Evolutionary conservation across 2,797 vertebrate species (phyloP).

Genomic region (Muscicapa comitata): DNA sequence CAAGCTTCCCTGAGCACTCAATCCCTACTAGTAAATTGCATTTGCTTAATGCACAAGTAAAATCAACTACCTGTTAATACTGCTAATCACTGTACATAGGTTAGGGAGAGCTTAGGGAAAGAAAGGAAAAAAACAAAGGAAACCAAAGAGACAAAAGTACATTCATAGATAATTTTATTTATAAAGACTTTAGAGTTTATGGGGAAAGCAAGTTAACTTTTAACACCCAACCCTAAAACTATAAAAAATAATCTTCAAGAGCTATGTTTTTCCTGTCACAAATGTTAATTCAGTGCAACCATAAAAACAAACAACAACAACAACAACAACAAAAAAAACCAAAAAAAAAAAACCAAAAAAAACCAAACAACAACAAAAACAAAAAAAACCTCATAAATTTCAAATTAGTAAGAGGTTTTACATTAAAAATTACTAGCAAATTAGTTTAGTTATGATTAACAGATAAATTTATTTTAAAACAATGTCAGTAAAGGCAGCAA

Average conservation of each 20-base stretch:
- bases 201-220: background rate
- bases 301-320: background rate
- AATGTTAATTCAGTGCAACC: background rate
- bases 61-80: slow-evolving; percentile 30
- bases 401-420: background rate
- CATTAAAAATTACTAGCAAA: background rate
- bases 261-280: background rate
- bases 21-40: background rate
- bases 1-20: background rate
- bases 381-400: background rate
- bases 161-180: background rate
- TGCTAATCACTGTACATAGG: background rate
- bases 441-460: background rate
- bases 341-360: background rate
- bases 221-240: background rate
- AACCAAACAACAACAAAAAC: background rate
- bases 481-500: background rate
- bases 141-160: background rate
- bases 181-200: background rate
- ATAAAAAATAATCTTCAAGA: background rate
- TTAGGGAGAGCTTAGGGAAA: background rate
- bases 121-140: background rate
- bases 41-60: slow-evolving; percentile 47
- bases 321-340: background rate
- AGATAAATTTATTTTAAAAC: background rate